Percentiles rank a stretch among this genome's conserved stretches.
These are phyloP conservation scores for Protophormia terraenovae DNA, from an alignment of 2,888 invertebrate genomes.

Conservation along the genomic window DNA sequence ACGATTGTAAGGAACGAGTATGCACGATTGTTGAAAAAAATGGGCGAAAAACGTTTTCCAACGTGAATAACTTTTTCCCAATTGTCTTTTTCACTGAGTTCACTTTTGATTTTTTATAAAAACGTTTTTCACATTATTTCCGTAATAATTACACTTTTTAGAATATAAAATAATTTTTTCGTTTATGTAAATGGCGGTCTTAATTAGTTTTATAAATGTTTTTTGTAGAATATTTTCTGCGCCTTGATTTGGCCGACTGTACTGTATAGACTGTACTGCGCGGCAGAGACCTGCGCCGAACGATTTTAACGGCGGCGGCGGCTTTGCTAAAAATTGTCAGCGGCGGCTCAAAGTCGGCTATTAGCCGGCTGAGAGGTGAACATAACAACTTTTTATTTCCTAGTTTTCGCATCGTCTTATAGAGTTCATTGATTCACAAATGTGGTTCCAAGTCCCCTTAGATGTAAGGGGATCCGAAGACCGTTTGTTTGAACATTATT, in stretches of 20 bases:
- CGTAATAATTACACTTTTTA: not conserved
- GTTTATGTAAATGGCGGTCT: constrained; percentile 23
- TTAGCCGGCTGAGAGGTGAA: no score
- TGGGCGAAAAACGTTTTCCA: constrained; percentile 69
- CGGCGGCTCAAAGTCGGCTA: no score
- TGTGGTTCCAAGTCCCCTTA: no score
- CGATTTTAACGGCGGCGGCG: not conserved
- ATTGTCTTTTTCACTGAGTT: constrained; percentile 34
- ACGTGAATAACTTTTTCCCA: constrained; percentile 62
- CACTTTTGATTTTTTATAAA: not conserved
- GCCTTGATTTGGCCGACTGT: no score
- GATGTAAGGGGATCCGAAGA: no score
- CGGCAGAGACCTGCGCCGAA: not conserved
- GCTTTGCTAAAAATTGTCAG: no score
- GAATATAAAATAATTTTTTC: not conserved
- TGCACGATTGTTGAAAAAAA: constrained; percentile 64
- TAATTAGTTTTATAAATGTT: constrained; percentile 25
- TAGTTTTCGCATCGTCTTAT: no score
- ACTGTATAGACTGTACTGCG: constrained; percentile 68
- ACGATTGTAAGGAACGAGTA: constrained; percentile 67
- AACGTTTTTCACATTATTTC: not conserved
- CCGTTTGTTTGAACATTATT: no score
- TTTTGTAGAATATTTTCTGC: constrained; percentile 58
- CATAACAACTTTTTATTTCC: no score
- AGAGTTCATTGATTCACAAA: no score